phyloP scores from a whole-genome alignment of 2,888 invertebrate genomes.

The Myopa testacea region DNA sequence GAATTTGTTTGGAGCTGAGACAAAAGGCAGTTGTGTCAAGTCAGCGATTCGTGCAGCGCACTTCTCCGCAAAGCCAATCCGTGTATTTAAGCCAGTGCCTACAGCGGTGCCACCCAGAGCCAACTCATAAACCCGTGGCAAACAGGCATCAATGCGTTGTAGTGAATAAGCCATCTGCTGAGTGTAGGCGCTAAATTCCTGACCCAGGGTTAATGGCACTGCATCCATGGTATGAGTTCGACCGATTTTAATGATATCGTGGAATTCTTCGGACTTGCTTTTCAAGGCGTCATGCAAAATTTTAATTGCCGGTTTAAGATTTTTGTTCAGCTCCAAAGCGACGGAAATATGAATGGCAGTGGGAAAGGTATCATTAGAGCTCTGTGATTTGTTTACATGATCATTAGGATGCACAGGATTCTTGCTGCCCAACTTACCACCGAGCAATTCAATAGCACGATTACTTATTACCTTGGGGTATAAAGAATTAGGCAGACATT shows the following conservation, averaged over 20 bases:
- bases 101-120: conserved; percentile 98
- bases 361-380: conserved; percentile 98
- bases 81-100: conserved; percentile 96
- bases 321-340: conserved; percentile 85
- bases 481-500: not conserved
- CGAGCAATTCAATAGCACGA: conserved; percentile 88
- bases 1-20: conserved; percentile 96
- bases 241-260: conserved; percentile 96
- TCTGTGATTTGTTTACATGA: conserved; percentile 98
- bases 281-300: conserved; percentile 80
- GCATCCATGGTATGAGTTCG: conserved; percentile 91
- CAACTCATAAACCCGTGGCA: conserved; percentile 89
- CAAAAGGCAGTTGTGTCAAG: conserved; percentile 91
- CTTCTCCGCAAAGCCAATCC: conserved; percentile 95
- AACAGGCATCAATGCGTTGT: conserved; percentile 82
- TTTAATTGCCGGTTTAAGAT: conserved; percentile 85
- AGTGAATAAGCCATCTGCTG: conserved; percentile 88
- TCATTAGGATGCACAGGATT: conserved; percentile 98
- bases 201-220: conserved; percentile 93
- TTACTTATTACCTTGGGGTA: conserved; percentile 82
- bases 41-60: conserved; percentile 84
- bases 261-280: conserved; percentile 85
- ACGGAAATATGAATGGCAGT: conserved; percentile 99
- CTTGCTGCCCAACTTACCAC: conserved; percentile 92
- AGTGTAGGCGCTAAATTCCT: conserved; percentile 96